Evolutionary conservation across 1,140 invertebrate species (phyloP), one percentile per base, ranked within the genome.

Genomic region (Drosophila sucinea): DNA sequence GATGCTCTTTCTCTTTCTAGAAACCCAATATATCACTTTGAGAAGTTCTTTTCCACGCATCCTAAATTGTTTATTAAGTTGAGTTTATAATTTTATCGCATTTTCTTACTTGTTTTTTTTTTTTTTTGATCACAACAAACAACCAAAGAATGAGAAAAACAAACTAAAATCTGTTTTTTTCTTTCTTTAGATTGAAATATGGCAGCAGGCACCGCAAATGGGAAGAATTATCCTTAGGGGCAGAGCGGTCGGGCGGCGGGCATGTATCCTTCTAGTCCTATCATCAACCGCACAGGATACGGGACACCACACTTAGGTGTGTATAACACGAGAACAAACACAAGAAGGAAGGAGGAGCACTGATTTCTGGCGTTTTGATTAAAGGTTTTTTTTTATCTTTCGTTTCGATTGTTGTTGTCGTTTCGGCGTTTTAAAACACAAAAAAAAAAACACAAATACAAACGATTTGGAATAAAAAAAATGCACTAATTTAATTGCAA

Each of bases 231-330:
- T 84, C 79, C 79, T 58, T 69, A 44, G 57, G 44, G 67, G 25
- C 44, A 32, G 41, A 63, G 32, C 17, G 7, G 57, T 32, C 58
- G 40, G 41, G 60, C 62, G 57, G 33, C 58, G 32, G 51, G 63
- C 67, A 72, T 76, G 55, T 70, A 60, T 70, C 58, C 67, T 47
- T 17, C 58, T 40, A 74, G 33, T 86, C 65, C 82, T 79, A 67
- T 35, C 23, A 11, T 51, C 6, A 8, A 51, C 44, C 44, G 23
- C 44, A 51, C 44, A 51, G 44, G 44, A 51, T 25, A 51, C 44
- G 44, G 44, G 7, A 51, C 76, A 86, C 83, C 79, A 80, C 75
- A 86, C 65, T 79, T 56, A 73, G 77, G 83, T 87, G 77, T 87
- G 84, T 87, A 87, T 87, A 87, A 63, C 72, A 73, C 57, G 33